phyloP scores from a whole-genome alignment of 1,140 invertebrate genomes.

The Ericerus pela region DNA sequence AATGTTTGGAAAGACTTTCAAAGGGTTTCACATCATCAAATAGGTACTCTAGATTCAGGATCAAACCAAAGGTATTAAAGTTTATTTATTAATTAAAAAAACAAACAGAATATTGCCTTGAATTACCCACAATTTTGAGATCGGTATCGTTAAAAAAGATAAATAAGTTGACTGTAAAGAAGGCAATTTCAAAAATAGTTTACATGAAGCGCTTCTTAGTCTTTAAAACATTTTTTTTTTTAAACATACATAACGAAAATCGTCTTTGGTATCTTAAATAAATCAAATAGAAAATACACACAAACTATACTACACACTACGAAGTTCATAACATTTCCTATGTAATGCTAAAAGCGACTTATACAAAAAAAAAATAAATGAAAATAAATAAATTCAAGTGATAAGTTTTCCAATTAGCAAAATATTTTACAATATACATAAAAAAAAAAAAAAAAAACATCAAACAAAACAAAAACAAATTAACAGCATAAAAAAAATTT shows the following conservation, averaged over 20 bases:
- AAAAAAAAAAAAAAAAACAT: conserved; percentile 5
- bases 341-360: not conserved
- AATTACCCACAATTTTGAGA: conserved; percentile 1
- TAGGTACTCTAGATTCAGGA: too few species aligned
- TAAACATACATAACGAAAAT: conserved; percentile 12
- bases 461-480: not conserved
- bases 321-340: not conserved
- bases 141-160: conserved; percentile 2
- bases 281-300: not conserved
- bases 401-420: not conserved
- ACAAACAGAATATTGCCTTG: conserved; percentile 4
- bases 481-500: conserved; percentile 2
- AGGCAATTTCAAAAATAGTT: not conserved
- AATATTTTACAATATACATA: not conserved
- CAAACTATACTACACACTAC: not conserved
- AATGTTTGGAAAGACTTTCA: too few species aligned
- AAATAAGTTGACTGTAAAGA: not conserved
- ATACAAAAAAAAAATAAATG: not conserved
- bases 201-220: not conserved
- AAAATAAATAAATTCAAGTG: not conserved
- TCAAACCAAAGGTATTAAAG: too few species aligned
- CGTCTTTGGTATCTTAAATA: conserved; percentile 11
- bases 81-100: too few species aligned
- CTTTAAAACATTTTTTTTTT: conserved; percentile 6
- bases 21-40: too few species aligned